phyloP scores from a whole-genome alignment of 2,113 vertebrate genomes.

The Callionymus lyra region DNA sequence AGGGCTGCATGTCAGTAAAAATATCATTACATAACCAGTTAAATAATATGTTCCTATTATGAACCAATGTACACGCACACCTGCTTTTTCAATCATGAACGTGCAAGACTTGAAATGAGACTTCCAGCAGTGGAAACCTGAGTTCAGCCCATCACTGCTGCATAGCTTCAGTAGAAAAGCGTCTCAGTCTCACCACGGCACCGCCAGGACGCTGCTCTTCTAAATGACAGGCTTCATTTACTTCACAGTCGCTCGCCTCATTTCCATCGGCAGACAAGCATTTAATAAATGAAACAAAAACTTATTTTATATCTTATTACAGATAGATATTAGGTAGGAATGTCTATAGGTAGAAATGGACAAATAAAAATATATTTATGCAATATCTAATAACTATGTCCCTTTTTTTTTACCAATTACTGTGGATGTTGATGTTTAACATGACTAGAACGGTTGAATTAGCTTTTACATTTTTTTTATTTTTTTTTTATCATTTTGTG shows the following conservation, averaged over 20 bases:
- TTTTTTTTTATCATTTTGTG: too few species aligned
- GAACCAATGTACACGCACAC: conserved; percentile 27
- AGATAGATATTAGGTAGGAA: too few species aligned
- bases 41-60: conserved; percentile 46
- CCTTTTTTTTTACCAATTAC: too few species aligned
- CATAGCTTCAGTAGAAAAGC: conserved; percentile 14
- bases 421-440: too few species aligned
- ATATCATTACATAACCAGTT: conserved; percentile 35
- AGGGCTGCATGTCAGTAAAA: conserved; percentile 23
- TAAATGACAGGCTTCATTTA: conserved; percentile 13
- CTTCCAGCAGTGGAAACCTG: conserved; percentile 48
- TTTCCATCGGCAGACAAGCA: background rate
- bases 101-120: conserved; percentile 17
- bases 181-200: conserved; percentile 1
- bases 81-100: conserved; percentile 42
- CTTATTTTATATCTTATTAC: too few species aligned
- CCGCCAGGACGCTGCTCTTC: conserved; percentile 18
- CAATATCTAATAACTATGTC: too few species aligned
- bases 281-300: too few species aligned
- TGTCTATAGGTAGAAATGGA: too few species aligned
- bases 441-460: too few species aligned
- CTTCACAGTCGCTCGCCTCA: conserved; percentile 6
- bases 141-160: conserved; percentile 8
- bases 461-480: too few species aligned
- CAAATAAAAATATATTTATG: too few species aligned